These are phyloP conservation scores for Parauchenoglanis ngamensis DNA, from an alignment of 2,797 vertebrate species.

Conservation along the genomic window DNA sequence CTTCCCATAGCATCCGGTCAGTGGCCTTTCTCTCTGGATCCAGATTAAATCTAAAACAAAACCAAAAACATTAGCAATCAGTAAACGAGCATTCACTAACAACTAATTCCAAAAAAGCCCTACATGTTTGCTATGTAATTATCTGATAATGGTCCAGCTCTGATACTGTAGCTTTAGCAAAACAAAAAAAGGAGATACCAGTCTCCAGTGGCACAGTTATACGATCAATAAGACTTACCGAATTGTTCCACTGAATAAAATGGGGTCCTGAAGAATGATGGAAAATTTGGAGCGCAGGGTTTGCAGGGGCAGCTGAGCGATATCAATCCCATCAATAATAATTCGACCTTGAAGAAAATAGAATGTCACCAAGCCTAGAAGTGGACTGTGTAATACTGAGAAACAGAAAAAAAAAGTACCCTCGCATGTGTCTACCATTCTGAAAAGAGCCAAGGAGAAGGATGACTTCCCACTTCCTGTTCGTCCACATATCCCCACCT, in stretches of 20 bases:
- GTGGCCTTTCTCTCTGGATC: constrained; percentile 95
- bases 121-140: not conserved
- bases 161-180: not conserved
- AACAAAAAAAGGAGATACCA: not conserved
- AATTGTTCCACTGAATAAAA: constrained; percentile 95
- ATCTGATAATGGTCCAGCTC: not conserved
- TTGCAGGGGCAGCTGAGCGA: constrained; percentile 91
- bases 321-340: constrained; percentile 93
- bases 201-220: not conserved
- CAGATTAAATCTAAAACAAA: constrained; percentile 86
- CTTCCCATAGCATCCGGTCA: constrained; percentile 94
- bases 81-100: not conserved
- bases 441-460: constrained; percentile 96
- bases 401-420: constrained; percentile 70
- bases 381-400: not conserved
- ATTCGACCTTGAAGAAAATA: constrained; percentile 80
- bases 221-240: constrained; percentile 71
- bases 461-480: constrained; percentile 98
- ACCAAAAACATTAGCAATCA: not conserved
- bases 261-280: constrained; percentile 96
- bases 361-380: not conserved
- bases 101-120: not conserved
- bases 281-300: constrained; percentile 91
- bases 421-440: constrained; percentile 97
- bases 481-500: constrained; percentile 97